phyloP scores from a whole-genome alignment of 2,113 vertebrate species.

The Pelvicachromis taeniatus region DNA sequence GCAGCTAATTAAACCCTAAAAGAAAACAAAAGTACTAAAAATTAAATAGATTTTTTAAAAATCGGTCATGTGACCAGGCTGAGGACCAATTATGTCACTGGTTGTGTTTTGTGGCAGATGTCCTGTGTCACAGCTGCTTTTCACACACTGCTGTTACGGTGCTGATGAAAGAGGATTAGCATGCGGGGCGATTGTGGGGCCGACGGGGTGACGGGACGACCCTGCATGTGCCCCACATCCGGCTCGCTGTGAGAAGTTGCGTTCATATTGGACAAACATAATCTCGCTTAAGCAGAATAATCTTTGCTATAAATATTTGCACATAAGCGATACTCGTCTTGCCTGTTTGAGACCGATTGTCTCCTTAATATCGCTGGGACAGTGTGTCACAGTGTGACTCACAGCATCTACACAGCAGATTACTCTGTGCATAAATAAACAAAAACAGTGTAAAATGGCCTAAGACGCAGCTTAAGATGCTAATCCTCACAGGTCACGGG shows the following conservation, averaged over 20 bases:
- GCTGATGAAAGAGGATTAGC: background rate
- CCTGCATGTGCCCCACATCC: background rate
- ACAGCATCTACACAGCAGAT: background rate
- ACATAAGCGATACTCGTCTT: background rate
- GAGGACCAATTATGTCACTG: background rate
- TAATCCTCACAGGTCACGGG: background rate
- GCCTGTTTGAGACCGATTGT: background rate
- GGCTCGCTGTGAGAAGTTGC: background rate
- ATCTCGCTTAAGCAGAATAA: slow-evolving; percentile 15
- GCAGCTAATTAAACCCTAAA: background rate
- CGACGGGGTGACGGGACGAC: background rate
- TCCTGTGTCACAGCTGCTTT: slow-evolving; percentile 20
- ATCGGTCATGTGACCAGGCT: background rate
- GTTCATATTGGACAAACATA: background rate
- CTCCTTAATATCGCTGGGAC: background rate
- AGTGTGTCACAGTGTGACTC: background rate
- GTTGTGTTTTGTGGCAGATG: background rate
- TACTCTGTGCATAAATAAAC: background rate
- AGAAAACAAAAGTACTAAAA: background rate
- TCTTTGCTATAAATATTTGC: slow-evolving; percentile 2
- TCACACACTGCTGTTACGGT: background rate
- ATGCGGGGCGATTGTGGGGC: background rate
- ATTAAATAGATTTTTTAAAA: fast-evolving
- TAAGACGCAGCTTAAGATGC: background rate
- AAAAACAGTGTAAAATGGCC: background rate